Conservation (phyloP, 1,140 invertebrate genomes). For the Psix sp. region DNA sequence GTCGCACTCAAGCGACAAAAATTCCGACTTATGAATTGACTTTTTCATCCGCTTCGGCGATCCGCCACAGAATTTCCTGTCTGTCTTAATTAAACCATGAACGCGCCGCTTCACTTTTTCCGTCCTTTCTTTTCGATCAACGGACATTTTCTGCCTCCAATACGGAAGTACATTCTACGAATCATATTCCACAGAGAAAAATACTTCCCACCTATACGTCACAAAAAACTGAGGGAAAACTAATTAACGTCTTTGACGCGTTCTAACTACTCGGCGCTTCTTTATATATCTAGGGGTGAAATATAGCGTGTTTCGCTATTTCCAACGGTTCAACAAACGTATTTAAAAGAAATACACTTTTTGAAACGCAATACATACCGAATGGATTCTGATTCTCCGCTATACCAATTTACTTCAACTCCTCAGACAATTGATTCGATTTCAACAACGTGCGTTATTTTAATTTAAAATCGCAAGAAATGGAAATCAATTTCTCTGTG, state of each 20-base stretch:
- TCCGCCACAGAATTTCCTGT: slow-evolving; percentile 57
- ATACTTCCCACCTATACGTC: neutral
- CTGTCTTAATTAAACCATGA: slow-evolving; percentile 65
- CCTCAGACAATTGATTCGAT: too few relatives aligned
- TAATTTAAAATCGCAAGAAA: too few relatives aligned
- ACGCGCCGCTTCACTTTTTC: slow-evolving; percentile 32
- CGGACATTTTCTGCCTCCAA: slow-evolving; percentile 3
- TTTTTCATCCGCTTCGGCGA: slow-evolving; percentile 46
- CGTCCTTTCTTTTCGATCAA: slow-evolving; percentile 2
- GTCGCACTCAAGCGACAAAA: slow-evolving; percentile 61
- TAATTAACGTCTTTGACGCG: slow-evolving; percentile 18
- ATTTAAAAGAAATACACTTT: too few relatives aligned
- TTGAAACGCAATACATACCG: too few relatives aligned
- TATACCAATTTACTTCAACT: too few relatives aligned
- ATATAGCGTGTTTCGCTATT: too few relatives aligned
- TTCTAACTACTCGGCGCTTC: neutral
- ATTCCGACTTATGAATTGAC: slow-evolving; percentile 49
- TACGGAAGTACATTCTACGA: slow-evolving; percentile 33
- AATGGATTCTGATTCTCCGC: too few relatives aligned
- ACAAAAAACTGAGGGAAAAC: slow-evolving; percentile 9
- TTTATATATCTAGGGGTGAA: too few relatives aligned
- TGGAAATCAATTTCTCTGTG: too few relatives aligned
- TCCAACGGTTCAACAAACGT: too few relatives aligned
- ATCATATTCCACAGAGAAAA: slow-evolving; percentile 19
- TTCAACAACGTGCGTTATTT: too few relatives aligned